These are phyloP conservation scores for Meandrina meandrites DNA, from an alignment of 92 coral and sea anemone genomes.

Conservation along the genomic window DNA sequence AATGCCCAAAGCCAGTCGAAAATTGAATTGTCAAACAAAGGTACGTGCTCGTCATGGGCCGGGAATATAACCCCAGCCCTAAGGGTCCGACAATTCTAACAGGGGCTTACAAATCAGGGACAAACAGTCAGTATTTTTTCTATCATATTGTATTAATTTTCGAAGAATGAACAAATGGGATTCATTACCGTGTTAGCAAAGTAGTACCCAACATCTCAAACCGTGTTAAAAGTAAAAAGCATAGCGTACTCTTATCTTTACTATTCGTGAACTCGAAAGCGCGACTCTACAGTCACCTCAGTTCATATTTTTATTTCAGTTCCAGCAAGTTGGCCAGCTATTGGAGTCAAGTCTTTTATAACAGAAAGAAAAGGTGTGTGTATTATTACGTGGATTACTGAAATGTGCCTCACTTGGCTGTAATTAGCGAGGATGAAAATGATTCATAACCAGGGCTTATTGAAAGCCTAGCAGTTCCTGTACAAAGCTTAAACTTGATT, in stretches of 20 bases:
- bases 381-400: not conserved
- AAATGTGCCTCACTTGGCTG: no score
- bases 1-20: conserved; percentile 1
- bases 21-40: conserved; percentile 1
- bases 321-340: conserved; percentile 30
- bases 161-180: no score
- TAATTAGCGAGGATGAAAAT: not conserved
- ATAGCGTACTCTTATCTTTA: no score
- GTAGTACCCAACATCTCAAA: no score
- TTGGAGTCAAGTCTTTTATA: conserved; percentile 20
- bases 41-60: conserved; percentile 2
- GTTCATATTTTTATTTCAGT: not conserved
- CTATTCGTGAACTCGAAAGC: no score
- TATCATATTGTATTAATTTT: no score
- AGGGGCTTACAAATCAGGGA: not conserved
- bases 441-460: no score
- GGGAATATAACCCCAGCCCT: not conserved
- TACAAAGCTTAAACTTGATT: not conserved
- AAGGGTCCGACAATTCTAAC: not conserved
- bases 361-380: not conserved
- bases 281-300: not conserved
- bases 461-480: no score
- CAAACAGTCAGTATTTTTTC: no score
- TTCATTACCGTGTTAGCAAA: no score
- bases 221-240: no score